A percentile compares a stretch with the other conserved stretches of the same genome.
Evolutionary conservation across 2,113 vertebrate genomes (phyloP).

Genomic region (Montifringilla adamsi): DNA sequence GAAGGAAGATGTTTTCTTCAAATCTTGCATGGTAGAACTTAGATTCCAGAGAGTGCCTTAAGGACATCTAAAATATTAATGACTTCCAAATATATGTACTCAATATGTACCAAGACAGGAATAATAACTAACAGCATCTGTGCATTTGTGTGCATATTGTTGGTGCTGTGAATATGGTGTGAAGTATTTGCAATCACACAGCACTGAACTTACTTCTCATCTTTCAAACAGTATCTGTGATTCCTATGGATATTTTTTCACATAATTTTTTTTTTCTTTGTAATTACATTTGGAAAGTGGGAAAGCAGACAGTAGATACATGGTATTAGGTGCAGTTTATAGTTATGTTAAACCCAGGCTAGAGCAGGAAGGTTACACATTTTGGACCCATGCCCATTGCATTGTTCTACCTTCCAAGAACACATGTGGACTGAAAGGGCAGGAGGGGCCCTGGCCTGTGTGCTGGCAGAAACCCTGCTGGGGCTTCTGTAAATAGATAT

Average conservation of each 20-base stretch:
- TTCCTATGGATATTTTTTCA: background rate
- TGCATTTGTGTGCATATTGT: background rate
- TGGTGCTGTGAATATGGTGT: background rate
- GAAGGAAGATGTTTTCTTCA: background rate
- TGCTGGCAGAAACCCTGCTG: background rate
- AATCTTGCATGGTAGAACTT: background rate
- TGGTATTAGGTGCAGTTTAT: background rate
- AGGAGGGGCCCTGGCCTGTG: background rate
- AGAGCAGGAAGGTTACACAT: background rate
- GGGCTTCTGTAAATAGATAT: background rate
- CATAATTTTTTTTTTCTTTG: background rate
- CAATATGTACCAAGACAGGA: background rate
- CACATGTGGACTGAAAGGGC: background rate
- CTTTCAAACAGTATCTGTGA: background rate
- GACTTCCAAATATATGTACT: background rate
- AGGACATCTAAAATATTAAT: background rate
- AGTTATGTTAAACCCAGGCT: background rate
- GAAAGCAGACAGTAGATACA: background rate
- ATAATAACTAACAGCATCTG: background rate
- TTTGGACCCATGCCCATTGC: background rate
- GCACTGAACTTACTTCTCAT: background rate
- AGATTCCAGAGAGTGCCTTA: background rate
- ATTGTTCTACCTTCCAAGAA: slow-evolving; percentile 33
- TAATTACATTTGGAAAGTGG: background rate
- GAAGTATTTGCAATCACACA: background rate